These are phyloP conservation scores for Acanthaster planci DNA, from an alignment of 35 echinoderm and acorn worm genomes.

Conservation along the genomic window DNA sequence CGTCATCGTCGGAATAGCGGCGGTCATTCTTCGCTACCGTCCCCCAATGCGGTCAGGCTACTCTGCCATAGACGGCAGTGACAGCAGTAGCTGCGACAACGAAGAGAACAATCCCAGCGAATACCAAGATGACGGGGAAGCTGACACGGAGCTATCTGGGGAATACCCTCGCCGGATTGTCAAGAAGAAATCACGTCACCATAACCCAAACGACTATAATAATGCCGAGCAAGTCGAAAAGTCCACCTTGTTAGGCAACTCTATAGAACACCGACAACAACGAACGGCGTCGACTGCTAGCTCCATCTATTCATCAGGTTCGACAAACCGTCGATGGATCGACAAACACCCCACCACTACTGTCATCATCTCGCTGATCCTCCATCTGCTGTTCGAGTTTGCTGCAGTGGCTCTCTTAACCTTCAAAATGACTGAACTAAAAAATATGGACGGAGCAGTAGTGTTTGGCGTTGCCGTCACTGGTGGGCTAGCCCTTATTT, in stretches of 20 bases:
- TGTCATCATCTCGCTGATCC: conserved; percentile 25
- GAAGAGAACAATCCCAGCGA: neutral
- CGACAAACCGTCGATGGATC: neutral
- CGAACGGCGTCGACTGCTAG: neutral
- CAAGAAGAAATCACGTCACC: conserved; percentile 13
- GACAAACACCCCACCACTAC: conserved; percentile 30
- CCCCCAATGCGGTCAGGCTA: conserved; percentile 35
- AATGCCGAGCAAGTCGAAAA: conserved; percentile 15
- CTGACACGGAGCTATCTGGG: conserved; percentile 13
- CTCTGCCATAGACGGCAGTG: conserved; percentile 19
- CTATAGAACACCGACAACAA: neutral
- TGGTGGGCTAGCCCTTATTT: conserved; percentile 5
- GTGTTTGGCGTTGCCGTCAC: neutral
- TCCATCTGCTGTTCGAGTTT: conserved; percentile 26
- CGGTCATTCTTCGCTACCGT: conserved; percentile 50
- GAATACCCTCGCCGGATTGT: conserved; percentile 18
- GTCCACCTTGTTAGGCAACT: conserved; percentile 24
- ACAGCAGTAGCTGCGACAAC: conserved; percentile 8
- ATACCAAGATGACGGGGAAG: neutral
- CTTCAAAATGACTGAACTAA: conserved; percentile 32
- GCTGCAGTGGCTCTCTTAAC: conserved; percentile 30
- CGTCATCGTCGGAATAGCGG: conserved; percentile 58
- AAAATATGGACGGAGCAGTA: conserved; percentile 24
- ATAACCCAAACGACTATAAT: neutral
- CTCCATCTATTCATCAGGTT: neutral